phyloP scores from a whole-genome alignment of 2,113 vertebrate species.

The Pluvianellus socialis region DNA sequence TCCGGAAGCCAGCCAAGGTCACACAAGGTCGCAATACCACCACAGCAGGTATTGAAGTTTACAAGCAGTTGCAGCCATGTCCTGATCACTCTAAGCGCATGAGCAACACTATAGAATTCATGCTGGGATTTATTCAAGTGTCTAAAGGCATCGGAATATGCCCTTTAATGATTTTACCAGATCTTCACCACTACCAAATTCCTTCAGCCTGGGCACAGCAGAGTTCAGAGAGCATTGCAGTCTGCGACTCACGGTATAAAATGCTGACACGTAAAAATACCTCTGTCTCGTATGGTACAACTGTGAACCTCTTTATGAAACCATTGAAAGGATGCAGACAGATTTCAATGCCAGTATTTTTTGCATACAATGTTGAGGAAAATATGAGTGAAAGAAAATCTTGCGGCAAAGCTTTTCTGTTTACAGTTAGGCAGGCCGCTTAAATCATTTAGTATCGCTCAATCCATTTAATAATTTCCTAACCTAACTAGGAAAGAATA shows the following conservation, averaged over 20 bases:
- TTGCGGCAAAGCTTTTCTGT: not conserved
- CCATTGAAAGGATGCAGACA: not conserved
- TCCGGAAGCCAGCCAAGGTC: not conserved
- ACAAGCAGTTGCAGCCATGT: not conserved
- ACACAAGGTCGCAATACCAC: not conserved
- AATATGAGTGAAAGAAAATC: not conserved
- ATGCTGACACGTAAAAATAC: not conserved
- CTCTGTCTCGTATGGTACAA: not conserved
- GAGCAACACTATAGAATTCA: not conserved
- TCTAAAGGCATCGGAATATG: not conserved
- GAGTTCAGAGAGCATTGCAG: not conserved
- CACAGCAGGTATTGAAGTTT: not conserved
- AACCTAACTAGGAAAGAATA: not conserved
- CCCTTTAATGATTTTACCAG: too few species aligned
- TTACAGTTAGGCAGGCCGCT: not conserved
- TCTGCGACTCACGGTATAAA: not conserved
- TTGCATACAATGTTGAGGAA: not conserved
- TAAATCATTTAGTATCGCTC: not conserved
- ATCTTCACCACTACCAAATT: not conserved
- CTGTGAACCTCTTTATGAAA: not conserved
- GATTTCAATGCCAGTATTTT: not conserved
- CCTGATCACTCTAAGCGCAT: not conserved
- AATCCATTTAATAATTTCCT: not conserved
- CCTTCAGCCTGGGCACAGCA: not conserved
- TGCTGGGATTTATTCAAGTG: not conserved